phyloP scores from a whole-genome alignment of 2,888 invertebrate species.

The Nephrotoma appendiculata region DNA sequence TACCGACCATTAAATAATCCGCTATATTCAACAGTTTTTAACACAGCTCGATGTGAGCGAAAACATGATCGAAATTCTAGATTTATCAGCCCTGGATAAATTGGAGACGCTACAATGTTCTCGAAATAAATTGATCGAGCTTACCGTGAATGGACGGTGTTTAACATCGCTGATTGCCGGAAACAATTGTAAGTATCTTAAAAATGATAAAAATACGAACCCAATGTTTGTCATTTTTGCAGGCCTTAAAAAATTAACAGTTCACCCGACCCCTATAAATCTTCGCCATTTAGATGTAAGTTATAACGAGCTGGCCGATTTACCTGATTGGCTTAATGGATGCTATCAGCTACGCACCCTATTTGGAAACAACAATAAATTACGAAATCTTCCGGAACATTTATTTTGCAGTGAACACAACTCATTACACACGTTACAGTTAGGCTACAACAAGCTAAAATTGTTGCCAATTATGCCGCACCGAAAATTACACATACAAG shows the following conservation, averaged over 20 bases:
- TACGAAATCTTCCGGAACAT: constrained; percentile 55
- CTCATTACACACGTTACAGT: constrained; percentile 54
- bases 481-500: constrained; percentile 46
- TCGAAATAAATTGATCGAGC: constrained; percentile 57
- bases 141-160: constrained; percentile 63
- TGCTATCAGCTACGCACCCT: constrained; percentile 56
- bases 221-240: constrained; percentile 10
- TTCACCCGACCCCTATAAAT: constrained; percentile 53
- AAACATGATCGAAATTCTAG: constrained; percentile 68
- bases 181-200: constrained; percentile 51
- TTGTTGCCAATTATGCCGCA: constrained; percentile 56
- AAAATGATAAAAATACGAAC: not conserved
- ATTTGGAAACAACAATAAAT: constrained; percentile 58
- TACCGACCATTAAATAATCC: not conserved
- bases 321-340: constrained; percentile 65
- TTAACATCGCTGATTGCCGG: constrained; percentile 64
- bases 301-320: constrained; percentile 53
- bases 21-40: constrained; percentile 43
- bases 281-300: constrained; percentile 66
- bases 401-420: constrained; percentile 59
- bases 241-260: constrained; percentile 58
- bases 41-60: constrained; percentile 72
- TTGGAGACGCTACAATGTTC: constrained; percentile 64
- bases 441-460: constrained; percentile 64
- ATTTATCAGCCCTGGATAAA: constrained; percentile 63